Percentiles rank a stretch among this genome's conserved stretches.
These are phyloP conservation scores for Drosophila nigritarsus DNA, from an alignment of 2,888 invertebrate genomes.

Conservation along the genomic window DNA sequence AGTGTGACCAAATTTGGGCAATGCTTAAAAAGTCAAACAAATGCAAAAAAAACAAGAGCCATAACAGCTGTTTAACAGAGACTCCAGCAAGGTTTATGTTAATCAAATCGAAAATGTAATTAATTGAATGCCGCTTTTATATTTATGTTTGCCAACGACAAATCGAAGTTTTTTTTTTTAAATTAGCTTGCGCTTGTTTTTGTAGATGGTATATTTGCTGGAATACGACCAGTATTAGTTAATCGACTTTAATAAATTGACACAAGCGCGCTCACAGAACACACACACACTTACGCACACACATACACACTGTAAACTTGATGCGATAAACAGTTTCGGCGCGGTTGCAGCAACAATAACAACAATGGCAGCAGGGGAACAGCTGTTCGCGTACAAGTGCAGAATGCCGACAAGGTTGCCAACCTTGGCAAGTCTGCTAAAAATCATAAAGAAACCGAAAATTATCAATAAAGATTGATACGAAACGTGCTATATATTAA, in stretches of 20 bases:
- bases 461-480: slow-evolving; percentile 35
- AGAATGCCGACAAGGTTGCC: slow-evolving; percentile 40
- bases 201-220: background rate
- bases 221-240: background rate
- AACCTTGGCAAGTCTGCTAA: background rate
- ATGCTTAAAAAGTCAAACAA: slow-evolving; percentile 11
- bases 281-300: background rate
- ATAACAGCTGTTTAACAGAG: slow-evolving; percentile 19
- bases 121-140: background rate
- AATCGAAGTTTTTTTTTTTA: background rate
- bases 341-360: slow-evolving; percentile 5
- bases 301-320: background rate
- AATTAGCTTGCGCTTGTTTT: background rate
- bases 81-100: slow-evolving; percentile 5
- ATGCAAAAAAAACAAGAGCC: background rate
- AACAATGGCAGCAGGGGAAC: slow-evolving; percentile 15
- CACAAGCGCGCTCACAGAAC: background rate
- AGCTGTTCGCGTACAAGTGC: slow-evolving; percentile 39
- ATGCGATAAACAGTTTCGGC: slow-evolving; percentile 11
- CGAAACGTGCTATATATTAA: background rate
- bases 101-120: background rate
- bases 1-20: slow-evolving; percentile 41
- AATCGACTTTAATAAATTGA: slow-evolving; percentile 1
- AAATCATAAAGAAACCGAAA: background rate
- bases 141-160: background rate